phyloP scores from a whole-genome alignment of 2,113 vertebrate genomes.

The Poeciliopsis turrubarensis region DNA sequence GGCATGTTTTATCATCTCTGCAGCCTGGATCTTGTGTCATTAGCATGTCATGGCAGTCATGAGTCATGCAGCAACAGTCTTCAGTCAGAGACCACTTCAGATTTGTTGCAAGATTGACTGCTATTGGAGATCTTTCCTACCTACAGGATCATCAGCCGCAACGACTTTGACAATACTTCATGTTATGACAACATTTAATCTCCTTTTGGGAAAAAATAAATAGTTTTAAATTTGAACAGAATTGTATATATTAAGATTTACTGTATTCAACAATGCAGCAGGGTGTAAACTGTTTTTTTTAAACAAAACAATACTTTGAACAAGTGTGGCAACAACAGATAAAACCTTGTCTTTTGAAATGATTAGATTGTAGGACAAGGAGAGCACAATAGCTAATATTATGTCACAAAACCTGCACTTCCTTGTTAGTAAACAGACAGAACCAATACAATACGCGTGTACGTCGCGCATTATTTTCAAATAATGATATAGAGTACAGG shows the following conservation, averaged over 20 bases:
- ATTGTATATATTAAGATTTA: neutral
- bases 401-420: constrained; percentile 37
- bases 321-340: neutral
- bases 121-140: too few relatives aligned
- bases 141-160: too few relatives aligned
- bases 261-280: neutral
- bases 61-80: too few relatives aligned
- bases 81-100: too few relatives aligned
- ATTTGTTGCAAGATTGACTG: too few relatives aligned
- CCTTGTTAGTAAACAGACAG: constrained; percentile 7
- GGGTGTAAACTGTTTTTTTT: neutral
- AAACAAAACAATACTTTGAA: neutral
- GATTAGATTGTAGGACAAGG: neutral
- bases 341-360: constrained; percentile 1
- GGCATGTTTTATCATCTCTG: too few relatives aligned
- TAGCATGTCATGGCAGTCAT: too few relatives aligned
- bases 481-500: neutral
- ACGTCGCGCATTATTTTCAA: neutral
- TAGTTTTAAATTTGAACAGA: too few relatives aligned
- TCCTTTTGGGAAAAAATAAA: too few relatives aligned
- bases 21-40: too few relatives aligned
- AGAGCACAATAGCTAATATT: constrained; percentile 4
- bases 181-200: too few relatives aligned
- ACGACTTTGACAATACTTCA: too few relatives aligned
- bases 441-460: neutral